These are phyloP conservation scores for Nyctereutes procyonoides DNA, from an alignment of 2,113 vertebrate genomes.

Conservation along the genomic window DNA sequence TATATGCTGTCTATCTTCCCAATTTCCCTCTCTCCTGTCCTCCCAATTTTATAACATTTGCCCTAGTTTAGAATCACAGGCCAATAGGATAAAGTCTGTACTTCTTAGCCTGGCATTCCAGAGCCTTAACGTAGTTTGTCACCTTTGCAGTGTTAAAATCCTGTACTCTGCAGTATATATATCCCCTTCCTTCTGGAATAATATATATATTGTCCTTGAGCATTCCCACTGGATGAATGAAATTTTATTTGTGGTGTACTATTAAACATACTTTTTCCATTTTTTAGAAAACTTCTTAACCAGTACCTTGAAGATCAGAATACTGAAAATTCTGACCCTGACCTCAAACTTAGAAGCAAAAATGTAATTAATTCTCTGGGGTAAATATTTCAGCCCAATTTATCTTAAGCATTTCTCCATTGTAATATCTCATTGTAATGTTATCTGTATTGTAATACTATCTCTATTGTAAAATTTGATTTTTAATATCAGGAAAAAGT, in stretches of 20 bases:
- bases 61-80: background rate
- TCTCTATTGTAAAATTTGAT: background rate
- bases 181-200: background rate
- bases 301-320: conserved; percentile 18
- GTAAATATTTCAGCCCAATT: conserved; percentile 42
- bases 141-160: background rate
- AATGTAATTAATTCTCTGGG: conserved; percentile 25
- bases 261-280: background rate
- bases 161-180: background rate
- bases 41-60: background rate
- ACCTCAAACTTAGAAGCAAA: background rate
- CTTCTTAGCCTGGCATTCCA: background rate
- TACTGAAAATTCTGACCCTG: conserved; percentile 1
- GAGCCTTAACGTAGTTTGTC: background rate
- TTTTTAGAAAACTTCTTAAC: conserved; percentile 28
- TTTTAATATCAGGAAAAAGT: background rate
- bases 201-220: conserved; percentile 27
- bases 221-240: background rate
- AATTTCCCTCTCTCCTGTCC: background rate
- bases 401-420: conserved; percentile 31
- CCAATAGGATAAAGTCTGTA: background rate
- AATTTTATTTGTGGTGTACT: conserved; percentile 6
- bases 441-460: background rate
- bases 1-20: background rate
- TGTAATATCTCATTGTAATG: background rate